Conservation (phyloP, 2,797 vertebrate species). For the Mormyrus hasselquistii region DNA sequence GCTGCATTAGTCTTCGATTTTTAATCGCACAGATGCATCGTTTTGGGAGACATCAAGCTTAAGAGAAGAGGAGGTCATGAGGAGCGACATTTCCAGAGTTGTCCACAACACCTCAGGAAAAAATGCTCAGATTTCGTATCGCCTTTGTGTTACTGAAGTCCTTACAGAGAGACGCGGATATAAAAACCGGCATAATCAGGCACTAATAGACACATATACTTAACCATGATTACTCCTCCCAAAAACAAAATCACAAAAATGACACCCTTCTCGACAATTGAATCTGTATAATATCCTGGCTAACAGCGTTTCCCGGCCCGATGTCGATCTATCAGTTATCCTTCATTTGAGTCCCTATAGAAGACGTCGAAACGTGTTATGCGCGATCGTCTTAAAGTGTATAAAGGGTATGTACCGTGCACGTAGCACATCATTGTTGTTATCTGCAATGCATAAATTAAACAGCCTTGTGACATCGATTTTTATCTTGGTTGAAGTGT, state of each 20-base stretch:
- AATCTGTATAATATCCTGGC: background rate
- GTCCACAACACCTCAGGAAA: background rate
- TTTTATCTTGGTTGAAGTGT: background rate
- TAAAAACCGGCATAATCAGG: background rate
- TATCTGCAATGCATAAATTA: background rate
- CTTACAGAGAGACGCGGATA: background rate
- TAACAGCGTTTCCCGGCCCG: background rate
- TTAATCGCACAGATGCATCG: conserved; percentile 21
- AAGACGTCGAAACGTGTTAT: background rate
- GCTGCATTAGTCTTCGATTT: background rate
- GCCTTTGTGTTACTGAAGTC: conserved; percentile 12
- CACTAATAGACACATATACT: background rate
- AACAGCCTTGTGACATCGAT: background rate
- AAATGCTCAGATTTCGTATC: background rate
- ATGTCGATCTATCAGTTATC: background rate
- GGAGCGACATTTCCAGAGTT: conserved; percentile 18
- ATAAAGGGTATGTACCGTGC: background rate
- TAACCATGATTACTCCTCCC: background rate
- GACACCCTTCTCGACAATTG: background rate
- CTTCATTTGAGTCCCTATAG: conserved; percentile 4
- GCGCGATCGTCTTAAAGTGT: background rate
- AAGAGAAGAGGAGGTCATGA: conserved; percentile 25
- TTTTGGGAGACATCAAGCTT: conserved; percentile 3
- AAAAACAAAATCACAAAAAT: conserved; percentile 8
- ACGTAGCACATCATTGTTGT: background rate